Conservation (phyloP, 2,888 invertebrate species). For the Stenodera caucasica region DNA sequence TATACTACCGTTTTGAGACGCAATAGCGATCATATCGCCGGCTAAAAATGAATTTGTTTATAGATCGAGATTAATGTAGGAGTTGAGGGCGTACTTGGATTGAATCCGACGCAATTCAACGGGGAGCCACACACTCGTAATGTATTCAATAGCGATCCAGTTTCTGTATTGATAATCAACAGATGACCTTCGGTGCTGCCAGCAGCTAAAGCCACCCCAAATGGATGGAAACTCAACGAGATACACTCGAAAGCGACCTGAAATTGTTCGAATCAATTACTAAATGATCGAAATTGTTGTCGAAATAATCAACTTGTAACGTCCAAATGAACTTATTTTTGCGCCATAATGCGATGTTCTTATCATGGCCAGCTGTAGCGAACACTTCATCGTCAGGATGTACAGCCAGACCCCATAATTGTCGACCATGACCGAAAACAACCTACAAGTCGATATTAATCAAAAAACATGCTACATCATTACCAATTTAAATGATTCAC, state of each 20-base stretch:
- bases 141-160: slow-evolving; percentile 82
- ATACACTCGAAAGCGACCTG: slow-evolving; percentile 86
- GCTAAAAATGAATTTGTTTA: slow-evolving; percentile 59
- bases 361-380: slow-evolving; percentile 90
- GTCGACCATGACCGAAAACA: slow-evolving; percentile 85
- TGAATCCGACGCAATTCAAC: slow-evolving; percentile 82
- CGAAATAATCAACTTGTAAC: slow-evolving; percentile 65
- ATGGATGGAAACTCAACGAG: slow-evolving; percentile 84
- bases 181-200: slow-evolving; percentile 90
- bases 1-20: slow-evolving; percentile 86
- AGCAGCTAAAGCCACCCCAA: slow-evolving; percentile 82
- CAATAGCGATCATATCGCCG: slow-evolving; percentile 84
- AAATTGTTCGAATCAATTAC: slow-evolving; percentile 8
- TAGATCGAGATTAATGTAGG: no score
- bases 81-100: no score
- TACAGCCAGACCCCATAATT: slow-evolving; percentile 83
- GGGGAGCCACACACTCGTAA: slow-evolving; percentile 86
- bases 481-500: slow-evolving; percentile 46
- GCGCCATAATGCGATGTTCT: slow-evolving; percentile 88
- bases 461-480: not conserved
- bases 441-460: slow-evolving; percentile 57
- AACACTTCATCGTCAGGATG: slow-evolving; percentile 91
- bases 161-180: slow-evolving; percentile 82
- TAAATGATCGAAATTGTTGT: not conserved
- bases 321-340: slow-evolving; percentile 87